Percentiles rank a stretch among this genome's conserved stretches.
phyloP scores from a whole-genome alignment of 2,113 vertebrate genomes.

The Phalacrocorax brasilianus region DNA sequence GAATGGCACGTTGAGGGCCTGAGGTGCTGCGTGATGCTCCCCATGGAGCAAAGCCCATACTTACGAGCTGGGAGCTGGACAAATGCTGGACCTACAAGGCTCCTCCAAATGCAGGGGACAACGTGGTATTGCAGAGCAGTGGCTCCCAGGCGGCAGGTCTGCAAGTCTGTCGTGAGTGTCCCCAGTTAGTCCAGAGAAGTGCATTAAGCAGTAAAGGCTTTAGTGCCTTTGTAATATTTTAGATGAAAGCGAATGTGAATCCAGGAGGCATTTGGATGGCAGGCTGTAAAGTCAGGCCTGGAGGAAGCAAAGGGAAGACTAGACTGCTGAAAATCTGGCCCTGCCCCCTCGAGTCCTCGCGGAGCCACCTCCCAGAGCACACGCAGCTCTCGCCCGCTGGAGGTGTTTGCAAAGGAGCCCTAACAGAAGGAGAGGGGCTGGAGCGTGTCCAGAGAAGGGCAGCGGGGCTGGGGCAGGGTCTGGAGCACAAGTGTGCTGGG shows the following conservation, averaged over 20 bases:
- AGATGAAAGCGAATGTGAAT: background rate
- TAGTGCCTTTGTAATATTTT: background rate
- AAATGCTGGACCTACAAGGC: background rate
- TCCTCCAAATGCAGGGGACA: background rate
- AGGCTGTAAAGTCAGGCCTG: background rate
- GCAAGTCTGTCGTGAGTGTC: background rate
- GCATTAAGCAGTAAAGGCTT: background rate
- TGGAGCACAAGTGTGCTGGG: too few relatives aligned
- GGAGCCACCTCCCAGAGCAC: background rate
- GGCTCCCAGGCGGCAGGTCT: background rate
- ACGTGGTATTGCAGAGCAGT: background rate
- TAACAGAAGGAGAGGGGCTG: background rate
- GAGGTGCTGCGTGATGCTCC: background rate
- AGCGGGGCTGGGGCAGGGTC: too few relatives aligned
- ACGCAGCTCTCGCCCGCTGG: background rate
- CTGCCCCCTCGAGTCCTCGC: background rate
- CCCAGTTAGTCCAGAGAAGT: background rate
- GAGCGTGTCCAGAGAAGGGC: too few relatives aligned
- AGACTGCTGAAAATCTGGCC: background rate
- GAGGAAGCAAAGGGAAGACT: background rate
- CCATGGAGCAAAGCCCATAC: background rate
- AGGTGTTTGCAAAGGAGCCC: background rate
- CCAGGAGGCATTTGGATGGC: background rate
- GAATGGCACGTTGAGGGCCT: rapidly evolving
- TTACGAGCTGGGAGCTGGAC: background rate